Percentiles rank a stretch among this genome's conserved stretches.
phyloP scores from a whole-genome alignment of 2,113 vertebrate genomes.

The Phaethornis superciliosus region DNA sequence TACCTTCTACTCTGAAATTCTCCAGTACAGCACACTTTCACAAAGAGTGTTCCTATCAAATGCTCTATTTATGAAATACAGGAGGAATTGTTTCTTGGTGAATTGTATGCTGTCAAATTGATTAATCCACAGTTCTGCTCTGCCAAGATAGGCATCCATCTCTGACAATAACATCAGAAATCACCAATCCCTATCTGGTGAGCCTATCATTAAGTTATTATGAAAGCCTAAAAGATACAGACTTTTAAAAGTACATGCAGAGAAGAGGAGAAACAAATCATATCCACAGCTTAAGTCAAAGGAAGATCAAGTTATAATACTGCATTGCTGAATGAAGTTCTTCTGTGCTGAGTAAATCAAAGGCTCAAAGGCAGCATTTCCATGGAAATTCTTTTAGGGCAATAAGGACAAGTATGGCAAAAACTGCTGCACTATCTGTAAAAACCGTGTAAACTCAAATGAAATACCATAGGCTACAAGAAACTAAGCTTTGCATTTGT shows the following conservation, averaged over 20 bases:
- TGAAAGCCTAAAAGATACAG: conserved; percentile 5
- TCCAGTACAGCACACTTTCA: conserved; percentile 58
- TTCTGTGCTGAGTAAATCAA: conserved; percentile 23
- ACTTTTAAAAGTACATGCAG: background rate
- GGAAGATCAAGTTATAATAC: background rate
- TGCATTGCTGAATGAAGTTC: background rate
- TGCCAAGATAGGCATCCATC: background rate
- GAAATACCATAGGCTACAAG: conserved; percentile 55
- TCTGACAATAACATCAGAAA: background rate
- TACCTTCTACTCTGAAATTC: conserved; percentile 71
- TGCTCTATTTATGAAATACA: conserved; percentile 63
- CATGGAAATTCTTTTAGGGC: background rate
- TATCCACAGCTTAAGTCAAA: background rate
- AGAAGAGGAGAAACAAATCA: conserved; percentile 22
- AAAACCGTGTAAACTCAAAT: conserved; percentile 51
- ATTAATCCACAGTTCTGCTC: background rate
- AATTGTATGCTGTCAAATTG: conserved; percentile 19
- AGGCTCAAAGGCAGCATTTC: background rate
- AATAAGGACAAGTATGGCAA: conserved; percentile 62
- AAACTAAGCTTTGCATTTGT: conserved; percentile 50
- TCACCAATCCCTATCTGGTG: background rate
- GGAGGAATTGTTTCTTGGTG: conserved; percentile 40
- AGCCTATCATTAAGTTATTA: background rate
- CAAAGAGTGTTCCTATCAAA: conserved; percentile 58
- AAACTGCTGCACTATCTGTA: conserved; percentile 68